phyloP scores from a whole-genome alignment of 1,140 invertebrate species.

The Bombus huntii region DNA sequence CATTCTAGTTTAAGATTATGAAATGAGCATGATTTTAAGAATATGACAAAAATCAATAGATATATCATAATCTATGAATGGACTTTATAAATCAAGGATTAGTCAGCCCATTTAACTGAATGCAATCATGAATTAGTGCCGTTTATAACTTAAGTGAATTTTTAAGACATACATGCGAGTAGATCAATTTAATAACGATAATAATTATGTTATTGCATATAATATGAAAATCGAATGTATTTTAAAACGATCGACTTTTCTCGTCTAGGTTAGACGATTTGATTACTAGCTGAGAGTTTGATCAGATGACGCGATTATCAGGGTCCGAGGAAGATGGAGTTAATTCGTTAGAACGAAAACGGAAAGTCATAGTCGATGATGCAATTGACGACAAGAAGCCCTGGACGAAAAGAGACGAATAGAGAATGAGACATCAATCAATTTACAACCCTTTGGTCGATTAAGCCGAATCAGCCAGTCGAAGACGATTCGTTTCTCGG shows the following conservation, averaged over 20 bases:
- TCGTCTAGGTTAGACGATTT: background rate
- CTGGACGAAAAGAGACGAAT: constrained; percentile 46
- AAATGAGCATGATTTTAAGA: too few relatives aligned
- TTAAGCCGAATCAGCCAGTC: constrained; percentile 78
- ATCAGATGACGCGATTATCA: background rate
- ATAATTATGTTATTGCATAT: too few relatives aligned
- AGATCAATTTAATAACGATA: too few relatives aligned
- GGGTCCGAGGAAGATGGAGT: background rate
- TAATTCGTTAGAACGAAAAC: constrained; percentile 33
- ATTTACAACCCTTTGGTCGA: constrained; percentile 80
- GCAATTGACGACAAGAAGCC: background rate
- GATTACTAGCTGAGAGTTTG: background rate
- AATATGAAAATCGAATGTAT: background rate
- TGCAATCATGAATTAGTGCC: too few relatives aligned
- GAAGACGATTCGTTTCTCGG: constrained; percentile 71
- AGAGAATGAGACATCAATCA: constrained; percentile 76
- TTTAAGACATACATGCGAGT: too few relatives aligned
- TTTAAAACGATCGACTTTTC: background rate
- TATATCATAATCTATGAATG: too few relatives aligned
- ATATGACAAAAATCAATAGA: too few relatives aligned
- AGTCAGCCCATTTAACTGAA: too few relatives aligned
- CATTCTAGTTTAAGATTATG: too few relatives aligned
- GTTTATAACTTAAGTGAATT: too few relatives aligned
- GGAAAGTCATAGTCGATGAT: background rate
- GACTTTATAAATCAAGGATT: too few relatives aligned